phyloP scores from a whole-genome alignment of 2,797 vertebrate species.

The Epinephelus coioides region DNA sequence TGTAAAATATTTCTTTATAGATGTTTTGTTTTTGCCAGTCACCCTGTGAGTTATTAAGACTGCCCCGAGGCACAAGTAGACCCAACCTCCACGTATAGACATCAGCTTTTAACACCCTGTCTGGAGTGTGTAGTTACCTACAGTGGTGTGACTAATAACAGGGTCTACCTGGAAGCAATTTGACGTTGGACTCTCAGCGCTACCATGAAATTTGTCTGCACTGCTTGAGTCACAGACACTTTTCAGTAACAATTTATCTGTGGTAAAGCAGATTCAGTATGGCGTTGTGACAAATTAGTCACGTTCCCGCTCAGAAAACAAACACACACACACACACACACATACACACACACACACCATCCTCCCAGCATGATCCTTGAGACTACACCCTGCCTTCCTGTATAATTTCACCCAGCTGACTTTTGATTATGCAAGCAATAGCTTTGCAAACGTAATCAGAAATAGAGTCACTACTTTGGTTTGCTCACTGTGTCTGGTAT shows the following conservation, averaged over 20 bases:
- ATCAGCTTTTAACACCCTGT: slow-evolving; percentile 71
- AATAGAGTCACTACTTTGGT: slow-evolving; percentile 49
- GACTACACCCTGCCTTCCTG: slow-evolving; percentile 70
- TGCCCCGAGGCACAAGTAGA: slow-evolving; percentile 48
- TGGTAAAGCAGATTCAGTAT: slow-evolving; percentile 40
- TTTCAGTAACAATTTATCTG: slow-evolving; percentile 62
- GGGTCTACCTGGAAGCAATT: slow-evolving; percentile 81
- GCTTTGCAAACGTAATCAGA: slow-evolving; percentile 68
- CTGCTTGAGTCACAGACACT: slow-evolving; percentile 69
- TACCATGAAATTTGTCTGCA: slow-evolving; percentile 78
- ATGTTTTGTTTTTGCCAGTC: slow-evolving; percentile 14
- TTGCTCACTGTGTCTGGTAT: slow-evolving; percentile 43
- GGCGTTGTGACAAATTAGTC: slow-evolving; percentile 62
- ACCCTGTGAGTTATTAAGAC: slow-evolving; percentile 10
- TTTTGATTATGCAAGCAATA: slow-evolving; percentile 71
- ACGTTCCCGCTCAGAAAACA: slow-evolving; percentile 49
- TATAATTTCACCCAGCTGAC: slow-evolving; percentile 77
- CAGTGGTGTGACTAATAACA: slow-evolving; percentile 79
- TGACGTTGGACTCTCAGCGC: slow-evolving; percentile 66
- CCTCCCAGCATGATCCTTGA: slow-evolving; percentile 26
- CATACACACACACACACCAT: slow-evolving; percentile 16
- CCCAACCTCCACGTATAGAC: slow-evolving; percentile 60
- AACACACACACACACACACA: slow-evolving; percentile 35
- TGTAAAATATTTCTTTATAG: neutral
- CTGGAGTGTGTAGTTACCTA: slow-evolving; percentile 77